Conservation (phyloP, 2,888 invertebrate genomes). For the Danaus chrysippus region DNA sequence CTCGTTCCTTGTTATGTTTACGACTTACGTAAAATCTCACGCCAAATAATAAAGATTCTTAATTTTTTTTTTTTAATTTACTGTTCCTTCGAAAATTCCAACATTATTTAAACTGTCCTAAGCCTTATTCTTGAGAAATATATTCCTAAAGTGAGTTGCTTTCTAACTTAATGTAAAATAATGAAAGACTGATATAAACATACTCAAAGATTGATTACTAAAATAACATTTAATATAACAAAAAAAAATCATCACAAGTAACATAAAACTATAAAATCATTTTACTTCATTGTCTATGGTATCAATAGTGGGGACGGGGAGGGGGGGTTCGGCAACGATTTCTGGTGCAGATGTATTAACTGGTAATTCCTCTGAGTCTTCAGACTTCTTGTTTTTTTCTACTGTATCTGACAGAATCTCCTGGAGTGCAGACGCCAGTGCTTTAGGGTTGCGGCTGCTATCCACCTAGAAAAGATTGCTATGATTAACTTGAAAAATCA, state of each 20-base stretch:
- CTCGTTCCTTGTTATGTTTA: too few relatives aligned
- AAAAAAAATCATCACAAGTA: constrained; percentile 38
- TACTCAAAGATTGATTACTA: constrained; percentile 21
- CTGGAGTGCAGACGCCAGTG: constrained; percentile 60
- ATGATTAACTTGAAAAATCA: constrained; percentile 9
- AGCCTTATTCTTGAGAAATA: too few relatives aligned
- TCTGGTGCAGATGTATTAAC: constrained; percentile 30
- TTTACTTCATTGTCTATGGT: constrained; percentile 12
- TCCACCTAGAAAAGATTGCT: constrained; percentile 48
- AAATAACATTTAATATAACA: constrained; percentile 41
- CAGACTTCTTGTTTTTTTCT: constrained; percentile 47
- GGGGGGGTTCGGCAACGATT: constrained; percentile 18
- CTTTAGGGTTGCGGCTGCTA: constrained; percentile 64
- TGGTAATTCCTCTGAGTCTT: constrained; percentile 27
- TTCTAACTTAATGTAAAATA: background rate
- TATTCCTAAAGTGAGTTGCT: too few relatives aligned
- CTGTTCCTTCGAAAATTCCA: too few relatives aligned
- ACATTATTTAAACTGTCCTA: too few relatives aligned
- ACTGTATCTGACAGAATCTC: constrained; percentile 67
- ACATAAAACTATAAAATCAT: constrained; percentile 39
- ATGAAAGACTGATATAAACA: background rate
- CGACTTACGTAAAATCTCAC: too few relatives aligned
- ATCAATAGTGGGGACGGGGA: constrained; percentile 7
- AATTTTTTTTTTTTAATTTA: too few relatives aligned
- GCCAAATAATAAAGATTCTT: too few relatives aligned